Evolutionary conservation across 2,888 invertebrate species (phyloP).

Genomic region (Catocala sponsa): DNA sequence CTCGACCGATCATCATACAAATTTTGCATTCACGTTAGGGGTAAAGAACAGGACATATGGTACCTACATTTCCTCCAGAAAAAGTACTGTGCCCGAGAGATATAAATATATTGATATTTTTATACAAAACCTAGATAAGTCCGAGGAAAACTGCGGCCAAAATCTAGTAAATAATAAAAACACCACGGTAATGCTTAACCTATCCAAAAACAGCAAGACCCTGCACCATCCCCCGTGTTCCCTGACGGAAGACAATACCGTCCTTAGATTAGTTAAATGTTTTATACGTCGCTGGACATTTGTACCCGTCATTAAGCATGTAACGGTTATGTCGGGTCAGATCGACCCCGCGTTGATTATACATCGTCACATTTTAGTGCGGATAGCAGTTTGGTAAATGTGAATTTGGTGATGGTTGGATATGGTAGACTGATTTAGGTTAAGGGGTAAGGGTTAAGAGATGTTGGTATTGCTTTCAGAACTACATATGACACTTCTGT

Average conservation of each 20-base stretch:
- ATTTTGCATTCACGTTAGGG: too few relatives aligned
- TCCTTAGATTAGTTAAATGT: slow-evolving; percentile 80
- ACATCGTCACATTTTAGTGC: slow-evolving; percentile 46
- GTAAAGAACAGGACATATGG: too few relatives aligned
- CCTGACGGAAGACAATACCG: slow-evolving; percentile 63
- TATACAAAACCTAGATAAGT: too few relatives aligned
- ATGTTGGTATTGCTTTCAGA: slow-evolving; percentile 3
- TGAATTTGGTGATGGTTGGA: slow-evolving; percentile 23
- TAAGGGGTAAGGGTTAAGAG: slow-evolving; percentile 12
- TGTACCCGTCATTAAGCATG: slow-evolving; percentile 76
- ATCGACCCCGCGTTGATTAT: slow-evolving; percentile 44
- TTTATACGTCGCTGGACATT: slow-evolving; percentile 73
- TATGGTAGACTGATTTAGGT: slow-evolving; percentile 4
- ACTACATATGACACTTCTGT: too few relatives aligned
- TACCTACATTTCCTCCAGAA: too few relatives aligned
- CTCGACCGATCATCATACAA: too few relatives aligned
- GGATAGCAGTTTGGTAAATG: slow-evolving; percentile 36
- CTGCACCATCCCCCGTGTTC: slow-evolving; percentile 30
- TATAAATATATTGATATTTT: too few relatives aligned
- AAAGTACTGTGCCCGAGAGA: too few relatives aligned
- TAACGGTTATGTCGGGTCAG: slow-evolving; percentile 74
- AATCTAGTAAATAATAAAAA: background rate
- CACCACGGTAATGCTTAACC: background rate
- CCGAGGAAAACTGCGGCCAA: too few relatives aligned
- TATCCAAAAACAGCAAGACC: background rate